Conservation (phyloP, 2,113 vertebrate species). For the Poecilia latipinna region DNA sequence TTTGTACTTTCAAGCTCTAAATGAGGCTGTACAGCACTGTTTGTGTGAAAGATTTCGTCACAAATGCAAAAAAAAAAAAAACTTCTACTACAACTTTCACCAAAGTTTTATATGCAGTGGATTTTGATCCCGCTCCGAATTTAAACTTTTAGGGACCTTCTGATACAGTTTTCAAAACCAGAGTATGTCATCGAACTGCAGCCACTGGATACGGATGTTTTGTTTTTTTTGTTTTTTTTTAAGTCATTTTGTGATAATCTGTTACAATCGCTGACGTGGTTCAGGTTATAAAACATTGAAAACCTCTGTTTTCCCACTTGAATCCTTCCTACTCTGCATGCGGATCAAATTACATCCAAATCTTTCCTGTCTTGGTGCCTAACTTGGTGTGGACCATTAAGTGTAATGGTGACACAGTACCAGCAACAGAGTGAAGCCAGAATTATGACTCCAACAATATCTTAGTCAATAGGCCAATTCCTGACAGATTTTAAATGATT, state of each 20-base stretch:
- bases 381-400: not conserved
- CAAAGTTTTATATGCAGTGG: not conserved
- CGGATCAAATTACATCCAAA: not conserved
- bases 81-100: not conserved
- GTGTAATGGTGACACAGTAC: constrained; percentile 42
- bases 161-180: not conserved
- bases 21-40: not conserved
- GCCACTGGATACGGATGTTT: not conserved
- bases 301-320: not conserved
- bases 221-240: no score
- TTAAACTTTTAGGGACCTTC: not conserved
- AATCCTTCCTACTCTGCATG: not conserved
- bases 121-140: not conserved
- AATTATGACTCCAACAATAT: constrained; percentile 39
- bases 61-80: not conserved
- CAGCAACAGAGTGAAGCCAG: constrained; percentile 61
- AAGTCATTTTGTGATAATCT: not conserved
- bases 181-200: not conserved
- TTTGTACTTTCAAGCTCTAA: not conserved
- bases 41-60: not conserved
- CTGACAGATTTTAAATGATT: constrained; percentile 55
- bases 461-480: constrained; percentile 58
- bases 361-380: not conserved
- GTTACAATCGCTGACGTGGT: not conserved
- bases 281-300: not conserved